Base-by-base conservation (phyloP, 2,888 invertebrate species). In the Helleia helle region DNA sequence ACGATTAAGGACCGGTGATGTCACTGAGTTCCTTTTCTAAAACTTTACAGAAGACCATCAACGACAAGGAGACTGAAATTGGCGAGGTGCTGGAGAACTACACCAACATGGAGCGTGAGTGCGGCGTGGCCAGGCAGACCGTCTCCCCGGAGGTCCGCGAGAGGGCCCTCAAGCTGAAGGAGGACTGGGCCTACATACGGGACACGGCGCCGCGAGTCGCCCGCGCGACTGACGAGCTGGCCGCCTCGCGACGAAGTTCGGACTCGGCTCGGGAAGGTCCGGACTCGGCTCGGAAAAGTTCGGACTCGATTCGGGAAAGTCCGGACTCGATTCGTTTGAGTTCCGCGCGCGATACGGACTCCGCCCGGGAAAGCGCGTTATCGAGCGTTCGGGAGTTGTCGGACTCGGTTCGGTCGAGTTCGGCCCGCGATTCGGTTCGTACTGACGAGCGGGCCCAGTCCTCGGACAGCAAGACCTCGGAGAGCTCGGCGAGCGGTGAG, bases 61-160 rank as follows among this genome's bases (percentile, higher is more conserved):
- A 68, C 44, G 89, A 89, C 53, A 86, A 84, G 38, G 87, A 87
- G 58, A 71, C 83, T 45, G 89, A 89, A 59, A 85, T 90, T 27
- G 86, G 86, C 52, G 89, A 89, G 53, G 85, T 89, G 30, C 58
- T 90, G 34, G 89, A 89, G 62, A 89, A 89, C 67, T 90, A 87
- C 66, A 88, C 86, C 40, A 88, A 88, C 67, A 66, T 90, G 55
- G 90, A 90, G 64, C 73, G 72, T 47, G 79, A 79, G 64, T 81
- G 85, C 50, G 53, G 36, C 18, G 71, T 58, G 28, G 75, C 74
- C 44, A 55, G 59, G 42, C 79, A 72, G 51, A 86, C 56, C 85
- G 88, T 88, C 70, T 75, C 52, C 22, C 43, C 46, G 26, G 51
- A 52, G 18, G 46, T 60, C 47, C 55, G 52, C 22, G 54, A 50